Conservation (phyloP, 2,797 vertebrate species). For the Rhynchonycteris naso region DNA sequence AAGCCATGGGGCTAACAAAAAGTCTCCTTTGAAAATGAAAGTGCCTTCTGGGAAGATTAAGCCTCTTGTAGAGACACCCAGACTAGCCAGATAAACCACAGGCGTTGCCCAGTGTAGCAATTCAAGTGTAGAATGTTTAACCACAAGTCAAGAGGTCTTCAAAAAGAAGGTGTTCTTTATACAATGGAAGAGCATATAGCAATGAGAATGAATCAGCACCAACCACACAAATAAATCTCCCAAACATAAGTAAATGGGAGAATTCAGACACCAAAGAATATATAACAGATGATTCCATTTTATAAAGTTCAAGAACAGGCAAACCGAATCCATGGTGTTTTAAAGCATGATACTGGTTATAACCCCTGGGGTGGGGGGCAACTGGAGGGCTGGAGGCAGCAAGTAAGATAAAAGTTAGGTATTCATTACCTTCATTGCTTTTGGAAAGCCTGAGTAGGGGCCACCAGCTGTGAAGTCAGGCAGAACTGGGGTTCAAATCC, state of each 20-base stretch:
- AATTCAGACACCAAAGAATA: neutral
- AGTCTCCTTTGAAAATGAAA: neutral
- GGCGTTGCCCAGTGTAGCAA: neutral
- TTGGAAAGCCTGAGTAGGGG: neutral
- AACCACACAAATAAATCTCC: neutral
- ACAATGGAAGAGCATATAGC: neutral
- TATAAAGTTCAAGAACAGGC: neutral
- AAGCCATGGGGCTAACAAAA: neutral
- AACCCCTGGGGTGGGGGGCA: fast-evolving
- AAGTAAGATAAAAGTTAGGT: neutral
- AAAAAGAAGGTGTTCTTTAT: slow-evolving; percentile 30
- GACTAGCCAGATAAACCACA: neutral
- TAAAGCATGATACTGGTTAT: neutral
- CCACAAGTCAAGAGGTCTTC: neutral
- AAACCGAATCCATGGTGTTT: neutral
- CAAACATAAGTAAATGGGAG: neutral
- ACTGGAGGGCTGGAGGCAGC: too few species aligned
- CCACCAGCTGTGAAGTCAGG: neutral
- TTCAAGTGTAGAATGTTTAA: neutral
- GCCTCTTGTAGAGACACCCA: neutral
- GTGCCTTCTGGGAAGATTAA: slow-evolving; percentile 18
- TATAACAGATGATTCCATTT: neutral
- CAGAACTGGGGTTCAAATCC: slow-evolving; percentile 15
- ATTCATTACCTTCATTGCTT: neutral
- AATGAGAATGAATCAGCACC: neutral